phyloP scores from a whole-genome alignment of 2,888 invertebrate species.

The Serripes groenlandicus region DNA sequence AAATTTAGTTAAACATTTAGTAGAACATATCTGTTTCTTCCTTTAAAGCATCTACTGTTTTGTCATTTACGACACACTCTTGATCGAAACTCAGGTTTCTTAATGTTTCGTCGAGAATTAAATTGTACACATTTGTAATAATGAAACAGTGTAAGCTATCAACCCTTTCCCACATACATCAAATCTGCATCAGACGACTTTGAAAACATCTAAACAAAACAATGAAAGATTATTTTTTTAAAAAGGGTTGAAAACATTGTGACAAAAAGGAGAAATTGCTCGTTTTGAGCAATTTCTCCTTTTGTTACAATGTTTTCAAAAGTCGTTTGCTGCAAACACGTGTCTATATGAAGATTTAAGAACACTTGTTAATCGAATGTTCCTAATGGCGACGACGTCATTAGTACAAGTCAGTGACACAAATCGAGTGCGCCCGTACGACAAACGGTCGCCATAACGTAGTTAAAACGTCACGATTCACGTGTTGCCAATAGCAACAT shows the following conservation, averaged over 20 bases:
- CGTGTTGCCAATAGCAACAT: not conserved
- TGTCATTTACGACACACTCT: too few relatives aligned
- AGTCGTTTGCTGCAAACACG: not conserved
- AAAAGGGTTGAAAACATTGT: not conserved
- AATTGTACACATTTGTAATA: too few relatives aligned
- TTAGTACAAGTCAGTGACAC: constrained; percentile 6
- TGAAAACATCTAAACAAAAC: not conserved
- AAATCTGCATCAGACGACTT: not conserved
- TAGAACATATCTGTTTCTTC: too few relatives aligned
- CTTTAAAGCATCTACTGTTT: too few relatives aligned
- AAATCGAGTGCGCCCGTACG: constrained; percentile 16
- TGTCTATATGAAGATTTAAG: too few relatives aligned
- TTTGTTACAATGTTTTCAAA: not conserved
- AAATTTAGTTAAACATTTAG: too few relatives aligned
- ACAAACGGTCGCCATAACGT: constrained; percentile 22
- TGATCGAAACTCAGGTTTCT: too few relatives aligned
- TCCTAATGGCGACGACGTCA: too few relatives aligned
- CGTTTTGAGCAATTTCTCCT: not conserved
- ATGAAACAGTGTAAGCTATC: not conserved
- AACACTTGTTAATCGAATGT: not conserved
- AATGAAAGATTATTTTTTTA: not conserved
- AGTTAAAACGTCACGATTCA: constrained; percentile 7
- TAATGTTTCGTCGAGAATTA: too few relatives aligned
- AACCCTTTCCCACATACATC: not conserved
- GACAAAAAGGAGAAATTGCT: not conserved